Conservation (phyloP, 2,888 invertebrate genomes). For the Holacanthella duospinosa region DNA sequence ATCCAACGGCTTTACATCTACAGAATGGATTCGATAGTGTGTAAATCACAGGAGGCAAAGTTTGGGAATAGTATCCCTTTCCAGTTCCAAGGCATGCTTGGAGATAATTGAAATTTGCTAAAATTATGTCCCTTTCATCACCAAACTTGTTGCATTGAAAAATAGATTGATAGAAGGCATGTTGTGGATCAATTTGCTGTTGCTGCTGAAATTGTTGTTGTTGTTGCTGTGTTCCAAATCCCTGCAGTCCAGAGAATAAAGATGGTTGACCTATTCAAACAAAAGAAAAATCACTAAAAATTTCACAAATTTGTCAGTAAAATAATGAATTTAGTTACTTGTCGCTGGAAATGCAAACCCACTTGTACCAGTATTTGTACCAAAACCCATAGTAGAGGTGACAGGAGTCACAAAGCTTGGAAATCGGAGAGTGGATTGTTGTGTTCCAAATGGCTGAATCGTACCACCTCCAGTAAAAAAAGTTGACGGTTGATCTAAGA, state of each 20-base stretch:
- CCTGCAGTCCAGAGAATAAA: neutral
- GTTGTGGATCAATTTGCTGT: constrained; percentile 48
- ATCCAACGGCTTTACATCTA: constrained; percentile 88
- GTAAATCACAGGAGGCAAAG: constrained; percentile 67
- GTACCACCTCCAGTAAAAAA: no score
- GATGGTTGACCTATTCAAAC: neutral
- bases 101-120: constrained; percentile 89
- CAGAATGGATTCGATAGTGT: constrained; percentile 83
- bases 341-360: neutral
- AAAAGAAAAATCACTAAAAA: neutral
- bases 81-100: constrained; percentile 84
- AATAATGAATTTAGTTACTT: neutral
- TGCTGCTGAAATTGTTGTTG: constrained; percentile 44
- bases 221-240: constrained; percentile 10
- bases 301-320: neutral
- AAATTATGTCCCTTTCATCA: constrained; percentile 85
- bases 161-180: constrained; percentile 61
- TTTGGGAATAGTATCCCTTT: constrained; percentile 63
- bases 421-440: neutral
- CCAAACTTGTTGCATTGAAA: constrained; percentile 75
- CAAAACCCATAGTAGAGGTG: neutral
- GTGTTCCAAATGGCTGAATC: neutral
- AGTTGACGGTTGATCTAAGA: no score
- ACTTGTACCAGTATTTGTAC: neutral
- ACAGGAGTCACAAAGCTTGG: no score